Base-by-base conservation (phyloP, 37 sponge, comb jelly and placozoan genomes). In the Beroe forskalii region DNA sequence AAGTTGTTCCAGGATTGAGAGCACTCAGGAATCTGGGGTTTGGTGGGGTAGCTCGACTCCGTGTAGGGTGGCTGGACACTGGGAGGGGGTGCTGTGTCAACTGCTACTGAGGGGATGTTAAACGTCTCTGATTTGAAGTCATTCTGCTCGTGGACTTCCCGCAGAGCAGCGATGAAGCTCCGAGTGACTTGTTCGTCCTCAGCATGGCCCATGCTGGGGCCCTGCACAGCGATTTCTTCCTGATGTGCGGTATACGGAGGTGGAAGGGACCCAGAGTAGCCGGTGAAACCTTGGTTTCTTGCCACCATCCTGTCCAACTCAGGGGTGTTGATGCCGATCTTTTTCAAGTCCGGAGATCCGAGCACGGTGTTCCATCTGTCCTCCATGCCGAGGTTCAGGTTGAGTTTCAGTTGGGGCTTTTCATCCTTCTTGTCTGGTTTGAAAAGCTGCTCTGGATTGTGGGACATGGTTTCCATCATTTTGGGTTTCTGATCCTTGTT, bases 401-500 rank as follows among this genome's bases (percentile, higher is more conserved):
- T 80, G 31, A 80, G 86, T 44, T 80, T 80, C 55, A 80, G 86
- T 31, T 80, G 86, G 19, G 86, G 86, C 40, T 80, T 80, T 27
- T 41, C 86, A 25, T 80, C 86, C 55, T 80, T 41, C 86, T 80
- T 44, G 37, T 80, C 86, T 23, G 86, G 86, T 44, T 80, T 80
- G 86, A 38, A 80, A 44, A 80, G 35, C 55, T 80, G 86, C 42
- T 80, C 86, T 22, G 86, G 86, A 41, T 44, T 80, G n/a, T 38
- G 86, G 40, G 86, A 41, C 86, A 80, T 80, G 55, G 86, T 44
- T 80, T 80, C 55, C 86, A 80, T 80, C 86, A 80, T 80, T 44
- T 80, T 80, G 30, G 40, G 44, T 25, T 22, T 80, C 55, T 23
- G 86, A 38, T 35, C 48, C 12, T 69, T 69, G 72, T 32, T 36